Evolutionary conservation across 2,888 invertebrate genomes (phyloP), one percentile per base, ranked within the genome.

Genomic region (Philereme vetulata): DNA sequence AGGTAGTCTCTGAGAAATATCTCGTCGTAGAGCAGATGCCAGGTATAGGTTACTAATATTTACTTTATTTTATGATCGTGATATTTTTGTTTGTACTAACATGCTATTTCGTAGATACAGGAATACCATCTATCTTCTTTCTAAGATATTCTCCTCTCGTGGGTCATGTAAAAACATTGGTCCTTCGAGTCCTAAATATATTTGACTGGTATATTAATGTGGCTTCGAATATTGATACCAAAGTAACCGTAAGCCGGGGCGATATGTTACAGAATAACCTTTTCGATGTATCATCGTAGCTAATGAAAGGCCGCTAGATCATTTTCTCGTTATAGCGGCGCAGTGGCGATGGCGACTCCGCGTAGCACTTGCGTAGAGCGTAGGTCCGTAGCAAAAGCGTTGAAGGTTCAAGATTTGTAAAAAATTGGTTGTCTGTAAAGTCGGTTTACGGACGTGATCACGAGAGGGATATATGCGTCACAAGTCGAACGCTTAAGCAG

Each of bases 201-300:
- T 54, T 51, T 48, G 47, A 32, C 46, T 46, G 33, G 46, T 9
- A 46, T 48, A 48, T 35, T 48, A 47, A 47, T 51, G 42, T 58
- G 51, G 36, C 36, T 47, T 58, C 35, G 35, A 38, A 44, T 58
- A 53, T 52, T 58, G 52, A 58, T 58, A 49, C 48, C 38, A 36
- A 8, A 38, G 38, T 38, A 21, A 21, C 21, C 51, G 36, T 57
- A 52, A 52, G 52, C 52, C 48, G 36, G 9, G 52, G 52, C 52
- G 52, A 58, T 58, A 48, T 44, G 48, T 57, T 43, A 53, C 58
- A 58, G 44, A 58, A 58, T 44, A 58, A 58, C 52, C 52, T 58
- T 49, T 52, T 33, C 51, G 6, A 40, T 56, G 51, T 52, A 51
- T 48, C 52, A 34, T 33, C 44, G 44, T n/a, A 53, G 58, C 49